Conservation (phyloP, 2,888 invertebrate species). For the Heliconius ethilla region DNA sequence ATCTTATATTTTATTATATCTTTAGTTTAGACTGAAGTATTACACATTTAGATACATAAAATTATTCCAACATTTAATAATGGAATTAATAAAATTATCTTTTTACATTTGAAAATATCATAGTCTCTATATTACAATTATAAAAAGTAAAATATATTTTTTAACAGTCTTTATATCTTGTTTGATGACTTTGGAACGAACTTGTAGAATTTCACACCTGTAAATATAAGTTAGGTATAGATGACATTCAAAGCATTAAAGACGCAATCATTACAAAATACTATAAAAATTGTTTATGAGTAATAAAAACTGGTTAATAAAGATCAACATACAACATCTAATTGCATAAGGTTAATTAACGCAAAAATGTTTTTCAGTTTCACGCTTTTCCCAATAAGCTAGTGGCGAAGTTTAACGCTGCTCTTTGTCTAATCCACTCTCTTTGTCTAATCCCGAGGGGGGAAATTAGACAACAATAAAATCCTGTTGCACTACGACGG, state of each 20-base stretch:
- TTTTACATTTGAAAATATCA: no score
- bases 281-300: background rate
- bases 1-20: no score
- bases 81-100: no score
- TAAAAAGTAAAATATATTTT: background rate
- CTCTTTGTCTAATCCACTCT: no score
- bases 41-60: no score
- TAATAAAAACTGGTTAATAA: no score
- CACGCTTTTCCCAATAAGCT: background rate
- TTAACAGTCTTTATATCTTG: conserved; percentile 26
- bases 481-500: no score
- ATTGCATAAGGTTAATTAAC: background rate
- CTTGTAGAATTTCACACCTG: conserved; percentile 74
- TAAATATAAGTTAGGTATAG: conserved; percentile 32
- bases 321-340: background rate
- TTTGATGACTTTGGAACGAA: conserved; percentile 55
- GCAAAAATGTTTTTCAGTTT: background rate
- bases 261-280: background rate
- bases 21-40: no score
- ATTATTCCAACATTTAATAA: no score
- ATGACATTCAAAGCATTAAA: background rate
- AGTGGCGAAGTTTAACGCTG: no score
- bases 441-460: no score
- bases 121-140: background rate
- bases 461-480: no score